Evolutionary conservation across 2,113 vertebrate species (phyloP), one percentile per base, ranked within the genome.

Genomic region (Paracanthobrama guichenoti): DNA sequence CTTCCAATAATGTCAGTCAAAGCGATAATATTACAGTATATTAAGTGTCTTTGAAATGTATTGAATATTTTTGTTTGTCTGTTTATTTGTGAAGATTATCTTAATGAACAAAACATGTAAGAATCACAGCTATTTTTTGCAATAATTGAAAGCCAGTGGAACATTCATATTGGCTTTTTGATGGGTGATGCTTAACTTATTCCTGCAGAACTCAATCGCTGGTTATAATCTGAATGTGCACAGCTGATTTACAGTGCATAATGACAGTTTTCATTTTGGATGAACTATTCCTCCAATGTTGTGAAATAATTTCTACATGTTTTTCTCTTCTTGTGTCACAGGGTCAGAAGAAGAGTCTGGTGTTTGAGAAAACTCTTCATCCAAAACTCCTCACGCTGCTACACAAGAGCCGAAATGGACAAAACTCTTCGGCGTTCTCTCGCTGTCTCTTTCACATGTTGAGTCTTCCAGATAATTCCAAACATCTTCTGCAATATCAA

Each of bases 261-360:
- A 16, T 6, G 48, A 16, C 48, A 18, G 50, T 53, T 53, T 53
- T 53, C 16, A 53, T 53, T 55, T 20, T 64, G 13, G 28, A 66
- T 18, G 1, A 16, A 64, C 62, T 64, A 31, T 66, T 18, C 26
- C 62, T 31, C 18, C 8, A 18, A 66, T 7, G 2, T 55, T 55
- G 20, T 55, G 18, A 55, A 66, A 9, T 31, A 28, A 35, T 28
- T 66, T 35, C 46, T 5, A 8, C 24, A 73, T 22, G 26, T 69
- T 6, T 84, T 18, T 28, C 72, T 35, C 90, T 86, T 91, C 84
- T 92, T 69, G 92, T 75, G 91, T 86, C 83, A 12, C 95, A 98
- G 97, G 95, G 92, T 95, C 93, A 85, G 95, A 96, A 91, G 96
- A 98, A 88, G 96, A 97, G 91, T 92, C 94, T 46, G 96, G 94